Base-by-base conservation (phyloP, 2,113 vertebrate species). In the Sterrhoptilus dennistouni region DNA sequence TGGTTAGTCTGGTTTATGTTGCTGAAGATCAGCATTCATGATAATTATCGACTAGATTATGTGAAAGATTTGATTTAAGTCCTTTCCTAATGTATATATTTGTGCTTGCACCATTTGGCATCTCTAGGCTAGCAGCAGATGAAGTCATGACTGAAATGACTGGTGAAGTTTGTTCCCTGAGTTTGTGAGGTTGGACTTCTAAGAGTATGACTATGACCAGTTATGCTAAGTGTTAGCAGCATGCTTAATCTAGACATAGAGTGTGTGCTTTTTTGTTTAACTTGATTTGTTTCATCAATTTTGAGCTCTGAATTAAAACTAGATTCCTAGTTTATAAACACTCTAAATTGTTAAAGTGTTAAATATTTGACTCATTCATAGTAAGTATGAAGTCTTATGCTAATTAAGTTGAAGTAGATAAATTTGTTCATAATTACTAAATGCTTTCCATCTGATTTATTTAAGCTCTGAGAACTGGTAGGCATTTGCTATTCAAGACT, bases 191-290 rank as follows among this genome's bases (percentile, higher is more conserved):
- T 1, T 83, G 72, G 57, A 50, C 83, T 83, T 89, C 22, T 68
- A 35, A 53, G 11, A 59, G 14, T 27, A 12, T 11, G 2, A 0
- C 0, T 79, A 5, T 80, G 38, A 49, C 6, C 12, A 57, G 38
- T 61, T 89, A 29, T 63, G 28, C 28, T 61, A 22, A 36, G 25
- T 35, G 23, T 56, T 82, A 70, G 60, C 14, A 19, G 45, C 53
- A 17, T 47, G 40, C 74, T 91, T 93, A 45, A 45, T 76, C 52
- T 38, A 38, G 52, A 42, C n/a, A 27, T 38, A 38, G 52, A 42
- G 31, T 23, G 57, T 54, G 14, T 52, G 28, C 9, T 64, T 76
- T 20, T 45, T 35, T 61, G 23, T 83, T 91, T 33, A 52, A 9
- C 45, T 82, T 61, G 16, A 44, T 82, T 68, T 85, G 33, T 25